A percentile compares a stretch with the other conserved stretches of the same genome.
phyloP scores from a whole-genome alignment of 1,140 invertebrate species.

The Monochamus saltuarius region DNA sequence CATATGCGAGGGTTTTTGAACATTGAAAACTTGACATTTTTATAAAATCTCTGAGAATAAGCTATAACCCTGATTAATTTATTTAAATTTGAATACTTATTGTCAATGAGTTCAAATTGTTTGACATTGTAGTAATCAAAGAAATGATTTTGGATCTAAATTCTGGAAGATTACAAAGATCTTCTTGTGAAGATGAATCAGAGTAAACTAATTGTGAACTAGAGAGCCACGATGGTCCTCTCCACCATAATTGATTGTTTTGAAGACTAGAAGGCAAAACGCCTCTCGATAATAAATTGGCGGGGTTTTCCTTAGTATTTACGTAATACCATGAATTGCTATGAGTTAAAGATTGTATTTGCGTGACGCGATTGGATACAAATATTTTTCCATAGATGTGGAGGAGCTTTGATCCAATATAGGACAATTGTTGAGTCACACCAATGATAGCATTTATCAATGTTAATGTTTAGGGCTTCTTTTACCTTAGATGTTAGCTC shows the following conservation, averaged over 20 bases:
- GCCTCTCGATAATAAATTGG: constrained; percentile 18
- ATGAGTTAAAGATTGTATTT: constrained; percentile 4
- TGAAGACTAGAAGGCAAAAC: background rate
- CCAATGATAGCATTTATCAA: constrained; percentile 13
- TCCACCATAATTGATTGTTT: constrained; percentile 23
- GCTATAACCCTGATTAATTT: constrained; percentile 15
- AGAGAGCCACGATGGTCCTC: constrained; percentile 23
- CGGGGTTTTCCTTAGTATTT: constrained; percentile 18
- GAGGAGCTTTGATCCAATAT: constrained; percentile 15
- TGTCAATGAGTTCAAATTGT: background rate
- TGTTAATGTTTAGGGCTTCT: background rate
- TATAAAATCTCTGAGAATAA: constrained; percentile 13
- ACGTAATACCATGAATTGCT: constrained; percentile 10
- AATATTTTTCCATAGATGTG: constrained; percentile 5
- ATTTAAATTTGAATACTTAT: constrained; percentile 4
- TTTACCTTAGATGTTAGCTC: constrained; percentile 19
- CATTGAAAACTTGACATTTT: constrained; percentile 11
- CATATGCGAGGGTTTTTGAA: background rate
- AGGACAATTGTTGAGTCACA: constrained; percentile 19
- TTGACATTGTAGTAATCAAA: background rate
- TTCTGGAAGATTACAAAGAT: background rate
- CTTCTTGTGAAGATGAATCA: background rate
- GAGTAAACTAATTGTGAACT: background rate
- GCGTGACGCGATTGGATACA: constrained; percentile 4
- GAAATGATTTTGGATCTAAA: background rate